Evolutionary conservation across 2,113 vertebrate species (phyloP).

Genomic region (Varanus komodoensis): DNA sequence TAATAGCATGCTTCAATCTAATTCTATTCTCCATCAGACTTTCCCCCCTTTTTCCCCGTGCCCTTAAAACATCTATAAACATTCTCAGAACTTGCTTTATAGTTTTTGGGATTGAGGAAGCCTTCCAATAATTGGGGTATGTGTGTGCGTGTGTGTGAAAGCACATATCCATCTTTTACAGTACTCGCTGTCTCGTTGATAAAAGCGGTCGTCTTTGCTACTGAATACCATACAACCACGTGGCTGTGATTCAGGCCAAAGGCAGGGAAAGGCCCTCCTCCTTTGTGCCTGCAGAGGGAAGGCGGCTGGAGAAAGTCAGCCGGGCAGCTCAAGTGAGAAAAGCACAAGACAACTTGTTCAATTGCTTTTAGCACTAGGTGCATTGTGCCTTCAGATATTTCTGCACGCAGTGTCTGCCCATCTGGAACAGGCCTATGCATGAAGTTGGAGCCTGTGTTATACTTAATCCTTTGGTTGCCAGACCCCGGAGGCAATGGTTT

Average conservation of each 20-base stretch:
- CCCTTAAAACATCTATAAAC: constrained; percentile 27
- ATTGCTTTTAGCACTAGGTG: not conserved
- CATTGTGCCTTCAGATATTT: constrained; percentile 28
- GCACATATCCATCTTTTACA: constrained; percentile 18
- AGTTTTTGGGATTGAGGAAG: constrained; percentile 39
- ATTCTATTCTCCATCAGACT: not conserved
- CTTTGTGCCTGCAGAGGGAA: constrained; percentile 16
- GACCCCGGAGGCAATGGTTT: not conserved
- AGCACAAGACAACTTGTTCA: constrained; percentile 15
- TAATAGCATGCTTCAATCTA: not conserved
- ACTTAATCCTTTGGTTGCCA: not conserved
- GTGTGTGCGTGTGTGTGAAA: constrained; percentile 10
- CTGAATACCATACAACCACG: not conserved
- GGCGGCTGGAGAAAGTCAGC: not conserved
- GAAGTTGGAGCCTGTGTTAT: not conserved
- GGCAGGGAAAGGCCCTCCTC: not conserved
- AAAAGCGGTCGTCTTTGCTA: not conserved
- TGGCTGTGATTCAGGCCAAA: constrained; percentile 21
- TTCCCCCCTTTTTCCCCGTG: not conserved
- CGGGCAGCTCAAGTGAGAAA: constrained; percentile 20
- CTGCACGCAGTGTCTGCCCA: rapidly evolving
- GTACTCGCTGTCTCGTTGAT: constrained; percentile 1
- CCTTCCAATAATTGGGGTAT: no score
- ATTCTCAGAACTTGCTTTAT: not conserved
- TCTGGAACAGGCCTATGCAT: rapidly evolving